phyloP scores from a whole-genome alignment of 2,888 invertebrate species.

The Timandra comae region DNA sequence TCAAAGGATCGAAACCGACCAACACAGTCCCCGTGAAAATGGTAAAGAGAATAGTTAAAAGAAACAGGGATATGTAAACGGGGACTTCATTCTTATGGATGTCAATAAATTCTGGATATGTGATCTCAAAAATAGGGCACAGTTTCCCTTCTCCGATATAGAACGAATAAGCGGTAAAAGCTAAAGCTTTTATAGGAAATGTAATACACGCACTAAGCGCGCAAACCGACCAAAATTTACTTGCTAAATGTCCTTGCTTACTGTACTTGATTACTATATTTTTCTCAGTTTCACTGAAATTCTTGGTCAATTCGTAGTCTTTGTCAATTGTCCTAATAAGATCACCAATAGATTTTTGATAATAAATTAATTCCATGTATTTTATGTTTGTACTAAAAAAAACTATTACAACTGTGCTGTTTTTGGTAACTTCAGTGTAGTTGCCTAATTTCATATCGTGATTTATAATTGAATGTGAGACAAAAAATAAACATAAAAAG shows the following conservation, averaged over 20 bases:
- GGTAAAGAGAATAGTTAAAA: constrained; percentile 36
- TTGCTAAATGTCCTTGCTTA: constrained; percentile 32
- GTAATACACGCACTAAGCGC: constrained; percentile 27
- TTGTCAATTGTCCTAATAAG: constrained; percentile 34
- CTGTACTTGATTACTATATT: constrained; percentile 33
- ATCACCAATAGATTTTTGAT: constrained; percentile 27
- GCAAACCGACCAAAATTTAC: constrained; percentile 38
- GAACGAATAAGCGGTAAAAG: constrained; percentile 36
- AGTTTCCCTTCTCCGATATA: constrained; percentile 31
- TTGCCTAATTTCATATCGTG: constrained; percentile 33
- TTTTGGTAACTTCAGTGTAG: constrained; percentile 42
- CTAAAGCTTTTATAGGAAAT: constrained; percentile 43
- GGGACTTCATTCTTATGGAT: constrained; percentile 26
- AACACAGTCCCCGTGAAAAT: constrained; percentile 26
- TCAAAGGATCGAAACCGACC: constrained; percentile 53
- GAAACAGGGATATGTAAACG: constrained; percentile 29
- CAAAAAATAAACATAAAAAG: constrained; percentile 15
- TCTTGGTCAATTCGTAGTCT: constrained; percentile 37
- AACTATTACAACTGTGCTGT: constrained; percentile 39
- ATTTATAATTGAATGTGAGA: constrained; percentile 31
- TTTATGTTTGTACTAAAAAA: constrained; percentile 37
- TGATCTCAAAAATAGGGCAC: constrained; percentile 42
- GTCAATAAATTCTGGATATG: constrained; percentile 37
- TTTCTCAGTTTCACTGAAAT: constrained; percentile 30
- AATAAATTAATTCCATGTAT: constrained; percentile 33